Evolutionary conservation across 1,140 invertebrate species (phyloP).

Genomic region (Drosophila littoralis): DNA sequence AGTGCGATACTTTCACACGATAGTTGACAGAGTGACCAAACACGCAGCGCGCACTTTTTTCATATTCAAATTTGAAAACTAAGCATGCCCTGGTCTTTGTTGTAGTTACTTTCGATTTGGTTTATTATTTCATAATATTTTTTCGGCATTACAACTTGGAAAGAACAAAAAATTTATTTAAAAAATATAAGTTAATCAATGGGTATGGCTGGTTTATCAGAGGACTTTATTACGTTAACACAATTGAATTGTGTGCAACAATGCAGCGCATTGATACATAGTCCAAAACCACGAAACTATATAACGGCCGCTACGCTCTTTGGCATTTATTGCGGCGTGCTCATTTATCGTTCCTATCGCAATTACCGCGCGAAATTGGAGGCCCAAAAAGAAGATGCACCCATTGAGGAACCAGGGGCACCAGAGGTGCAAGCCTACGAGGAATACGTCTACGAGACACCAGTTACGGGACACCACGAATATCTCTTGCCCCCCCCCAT

Average conservation of each 20-base stretch:
- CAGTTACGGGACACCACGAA: not conserved
- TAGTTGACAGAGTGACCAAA: constrained; percentile 10
- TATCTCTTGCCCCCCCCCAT: not conserved
- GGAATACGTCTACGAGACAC: not conserved
- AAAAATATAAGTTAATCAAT: not conserved
- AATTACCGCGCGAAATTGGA: not conserved
- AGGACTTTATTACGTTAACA: constrained; percentile 24
- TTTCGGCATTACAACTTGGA: not conserved
- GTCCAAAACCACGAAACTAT: constrained; percentile 21
- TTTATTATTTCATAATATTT: constrained; percentile 1
- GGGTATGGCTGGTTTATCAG: constrained; percentile 19
- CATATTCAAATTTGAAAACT: not conserved
- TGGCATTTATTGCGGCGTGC: constrained; percentile 19
- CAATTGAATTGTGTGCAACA: constrained; percentile 30
- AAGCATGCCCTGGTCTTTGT: not conserved
- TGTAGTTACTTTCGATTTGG: not conserved
- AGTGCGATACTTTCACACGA: not conserved
- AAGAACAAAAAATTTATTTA: not conserved
- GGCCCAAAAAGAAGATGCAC: not conserved
- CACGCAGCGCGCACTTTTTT: not conserved
- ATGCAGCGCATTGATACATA: constrained; percentile 10
- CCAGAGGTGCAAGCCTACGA: constrained; percentile 2
- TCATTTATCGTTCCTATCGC: constrained; percentile 22
- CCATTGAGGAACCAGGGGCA: not conserved
- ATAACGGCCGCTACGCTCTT: constrained; percentile 10